Evolutionary conservation across 2,113 vertebrate genomes (phyloP), one percentile per base, ranked within the genome.

Genomic region (Arenaria interpres): DNA sequence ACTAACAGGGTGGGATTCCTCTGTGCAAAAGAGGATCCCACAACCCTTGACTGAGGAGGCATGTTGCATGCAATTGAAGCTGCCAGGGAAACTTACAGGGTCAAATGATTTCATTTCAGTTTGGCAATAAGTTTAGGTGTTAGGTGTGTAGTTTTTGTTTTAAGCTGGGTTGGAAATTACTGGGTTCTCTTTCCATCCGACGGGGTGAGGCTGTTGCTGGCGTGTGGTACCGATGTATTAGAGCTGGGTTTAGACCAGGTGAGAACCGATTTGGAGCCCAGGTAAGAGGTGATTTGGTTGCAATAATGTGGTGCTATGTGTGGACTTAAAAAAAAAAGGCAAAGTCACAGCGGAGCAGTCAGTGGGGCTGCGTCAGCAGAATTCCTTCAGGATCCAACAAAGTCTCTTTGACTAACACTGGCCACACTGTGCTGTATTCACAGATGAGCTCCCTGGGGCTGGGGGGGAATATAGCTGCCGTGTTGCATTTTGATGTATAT

Each of bases 241-340:
- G 33, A 63, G 51, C 46, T 20, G 1, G 0, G 48, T 22, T 72
- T 39, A 35, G 35, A 35, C 13, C 4, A 2, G 45, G 14, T 4
- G 10, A 50, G 45, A 27, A 74, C 33, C 11, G 14, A 19, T 66
- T 67, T 67, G n/a, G 9, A 37, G 39, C 41, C 7, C 4, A 1
- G 50, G 13, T 4, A 13, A 41, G 46, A 24, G 74, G 41, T 13
- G 17, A 28, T 67, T 68, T 68, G 33, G 9, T 59, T 6, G 4
- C 30, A 2, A 35, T 54, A 4, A 10, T 4, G 37, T 51, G 64
- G 18, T 19, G 5, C 78, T 13, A 0, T 4, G 33, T 0, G 0
- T 13, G 69, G 37, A 16, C 37, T 41, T 5, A 64, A 68, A 72
- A 39, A 39, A 35, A n/a, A 71, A 71, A 62, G 51, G 23, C 80